Base-by-base conservation (phyloP, 92 coral and sea anemone species). In the Desmophyllum pertusum region DNA sequence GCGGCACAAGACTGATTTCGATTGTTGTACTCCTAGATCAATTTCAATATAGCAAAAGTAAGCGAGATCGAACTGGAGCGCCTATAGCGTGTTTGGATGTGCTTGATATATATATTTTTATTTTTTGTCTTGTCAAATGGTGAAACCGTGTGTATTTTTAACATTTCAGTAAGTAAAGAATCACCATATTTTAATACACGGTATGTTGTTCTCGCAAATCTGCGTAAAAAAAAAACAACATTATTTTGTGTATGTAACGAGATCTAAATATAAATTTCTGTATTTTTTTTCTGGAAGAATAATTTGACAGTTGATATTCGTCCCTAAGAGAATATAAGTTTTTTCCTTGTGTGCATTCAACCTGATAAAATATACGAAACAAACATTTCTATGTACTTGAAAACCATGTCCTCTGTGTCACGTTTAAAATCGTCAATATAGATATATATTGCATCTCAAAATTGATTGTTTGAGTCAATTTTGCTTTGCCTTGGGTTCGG, bases 1-100 rank as follows among this genome's bases (percentile, higher is more conserved):
- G 83, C n/a, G n/a, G n/a, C 82, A 63, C 10, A 45, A 42, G 17
- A 17, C 38, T n/a, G n/a, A n/a, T n/a, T 61, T 63, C 23, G 69
- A 75, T 50, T 48, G 59, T 35, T 42, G 1, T 29, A 37, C 1
- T 33, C 18, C 42, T 17, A 15, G 41, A 74, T 74, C 39, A 36
- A 10, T 79, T 59, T 30, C 45, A 27, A 51, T 10, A 2, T 13
- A 30, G 39, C 73, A 50, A 53, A n/a, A 14, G 65, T 23, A 29
- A 73, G 61, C 38, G 67, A 2, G 14, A 62, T 25, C 27, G 67
- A n/a, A 62, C 35, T 62, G 25, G 67, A 25, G 35, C 13, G 13
- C 67, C 37, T n/a, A 25, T 62, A 23, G 6, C 73, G 18, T 67
- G 73, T 38, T 67, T 67, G 23, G 42, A 38, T 43, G 73, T 35